Base-by-base conservation (phyloP, 2,888 invertebrate species). In the Mycalesis mineus region DNA sequence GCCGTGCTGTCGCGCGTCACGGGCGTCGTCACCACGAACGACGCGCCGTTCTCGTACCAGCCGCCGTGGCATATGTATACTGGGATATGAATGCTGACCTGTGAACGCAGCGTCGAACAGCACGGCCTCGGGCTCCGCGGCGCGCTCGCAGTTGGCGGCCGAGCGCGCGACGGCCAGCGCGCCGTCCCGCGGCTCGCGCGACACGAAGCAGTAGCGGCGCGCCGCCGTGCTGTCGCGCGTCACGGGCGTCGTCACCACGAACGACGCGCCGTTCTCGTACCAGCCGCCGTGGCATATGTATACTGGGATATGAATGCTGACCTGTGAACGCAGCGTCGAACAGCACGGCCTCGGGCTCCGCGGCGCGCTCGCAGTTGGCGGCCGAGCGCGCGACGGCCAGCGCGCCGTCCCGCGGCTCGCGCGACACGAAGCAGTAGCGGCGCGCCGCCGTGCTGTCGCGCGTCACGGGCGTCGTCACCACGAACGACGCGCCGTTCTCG, bases 241-340 rank as follows among this genome's bases (percentile, higher is more conserved):
- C 69, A 94, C 84, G 17, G 95, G 95, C 52, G 95, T 94, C 56
- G 95, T 94, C 78, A 97, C 96, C 68, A 97, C 93, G 83, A 94
- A 97, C 76, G 95, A 94, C 55, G 95, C 95, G 65, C 95, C 95
- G 77, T 94, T 94, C 80, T 97, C 96, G 72, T 94, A 93, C 97
- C 97, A 97, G 45, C 95, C 93, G 52, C 96, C 97, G 81, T 96
- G 96, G 80, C 97, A 97, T 40, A 95, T 95, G 88, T 96, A 97
- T 59, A 95, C 96, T 96, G 87, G 14, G 81, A 82, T 58, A 15
- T 91, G 73, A 93, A 44, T 6, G 61, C 66, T 65, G 40, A 94
- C 94, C 94, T 71, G 91, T 91, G 73, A 62, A 60, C 0, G 44
- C 92, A 59, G 94, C 93, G 73, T 94, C 93, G 80, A 93, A 93